Evolutionary conservation across 2,113 vertebrate genomes (phyloP), one percentile per base, ranked within the genome.

Genomic region (Willisornis vidua): DNA sequence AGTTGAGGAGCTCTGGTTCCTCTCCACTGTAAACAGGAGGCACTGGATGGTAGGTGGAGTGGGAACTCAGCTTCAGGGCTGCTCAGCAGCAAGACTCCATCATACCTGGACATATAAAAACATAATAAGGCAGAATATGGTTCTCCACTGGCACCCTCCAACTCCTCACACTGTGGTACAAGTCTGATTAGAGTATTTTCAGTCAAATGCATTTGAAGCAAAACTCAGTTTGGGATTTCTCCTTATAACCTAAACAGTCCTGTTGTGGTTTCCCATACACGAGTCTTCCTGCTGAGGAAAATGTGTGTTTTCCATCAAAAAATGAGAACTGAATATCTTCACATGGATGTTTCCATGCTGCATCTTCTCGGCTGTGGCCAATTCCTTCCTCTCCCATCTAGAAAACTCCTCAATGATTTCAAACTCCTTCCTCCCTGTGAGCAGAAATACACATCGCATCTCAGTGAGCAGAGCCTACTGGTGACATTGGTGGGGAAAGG

Each of bases 291-390:
- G 52, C 39, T 63, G 62, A 79, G 45, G 35, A 83, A 66, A 85
- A 85, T 15, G 8, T 6, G 12, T 2, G 0, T 39, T 76, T 94
- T 83, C 63, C 76, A 26, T 35, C 54, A 86, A 68, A 77, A 61
- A 5, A 46, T 19, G 1, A 1, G 2, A 81, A 49, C 24, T 2
- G 1, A 57, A 1, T 37, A 45, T 70, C 37, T 77, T 77, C 25
- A 41, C 37, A 14, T 18, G 4, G n/a, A 49, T 23, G 2, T 54
- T 85, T 58, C 46, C 17, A 15, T 16, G 19, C 29, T 72, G 18
- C 39, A 46, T 67, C 62, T 85, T 67, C 45, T 67, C 10, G 33
- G 13, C 19, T 81, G 51, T 12, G 31, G 7, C 12, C 87, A 82
- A 9, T 78, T 93, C 83, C 73, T 89, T 81, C 41, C 59, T 66